Conservation (phyloP, 2,797 vertebrate genomes). For the Luscinia luscinia region DNA sequence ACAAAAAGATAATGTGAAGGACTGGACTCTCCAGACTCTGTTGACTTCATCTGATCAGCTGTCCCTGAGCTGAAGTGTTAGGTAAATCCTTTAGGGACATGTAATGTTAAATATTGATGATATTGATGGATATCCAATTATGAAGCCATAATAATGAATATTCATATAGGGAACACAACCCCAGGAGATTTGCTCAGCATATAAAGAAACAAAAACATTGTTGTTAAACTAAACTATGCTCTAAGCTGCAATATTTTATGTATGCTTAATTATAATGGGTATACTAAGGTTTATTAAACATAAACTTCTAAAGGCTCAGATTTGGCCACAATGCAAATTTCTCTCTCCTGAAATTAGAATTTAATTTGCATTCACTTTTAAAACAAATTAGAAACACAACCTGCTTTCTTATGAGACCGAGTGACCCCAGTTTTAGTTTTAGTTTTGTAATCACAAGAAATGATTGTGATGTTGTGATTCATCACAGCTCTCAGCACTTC, state of each 20-base stretch:
- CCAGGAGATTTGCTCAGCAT: background rate
- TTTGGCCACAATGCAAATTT: background rate
- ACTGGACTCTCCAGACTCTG: background rate
- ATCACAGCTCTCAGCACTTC: background rate
- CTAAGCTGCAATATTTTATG: background rate
- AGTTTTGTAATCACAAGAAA: background rate
- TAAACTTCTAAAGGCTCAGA: background rate
- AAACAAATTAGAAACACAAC: background rate
- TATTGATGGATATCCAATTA: conserved; percentile 2
- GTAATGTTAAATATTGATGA: conserved; percentile 21
- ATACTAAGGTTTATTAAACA: background rate
- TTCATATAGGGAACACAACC: background rate
- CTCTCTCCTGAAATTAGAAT: background rate
- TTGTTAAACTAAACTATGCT: background rate
- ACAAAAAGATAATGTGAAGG: background rate
- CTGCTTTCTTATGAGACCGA: background rate
- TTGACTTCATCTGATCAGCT: background rate
- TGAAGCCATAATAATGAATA: background rate
- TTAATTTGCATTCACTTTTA: background rate
- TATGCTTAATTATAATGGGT: background rate
- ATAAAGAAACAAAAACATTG: background rate
- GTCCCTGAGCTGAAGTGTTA: background rate
- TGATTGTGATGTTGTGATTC: no score
- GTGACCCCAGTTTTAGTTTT: background rate
- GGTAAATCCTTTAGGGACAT: background rate